A percentile compares a stretch with the other conserved stretches of the same genome.
phyloP scores from a whole-genome alignment of 2,888 invertebrate species.

The Catocala nupta region DNA sequence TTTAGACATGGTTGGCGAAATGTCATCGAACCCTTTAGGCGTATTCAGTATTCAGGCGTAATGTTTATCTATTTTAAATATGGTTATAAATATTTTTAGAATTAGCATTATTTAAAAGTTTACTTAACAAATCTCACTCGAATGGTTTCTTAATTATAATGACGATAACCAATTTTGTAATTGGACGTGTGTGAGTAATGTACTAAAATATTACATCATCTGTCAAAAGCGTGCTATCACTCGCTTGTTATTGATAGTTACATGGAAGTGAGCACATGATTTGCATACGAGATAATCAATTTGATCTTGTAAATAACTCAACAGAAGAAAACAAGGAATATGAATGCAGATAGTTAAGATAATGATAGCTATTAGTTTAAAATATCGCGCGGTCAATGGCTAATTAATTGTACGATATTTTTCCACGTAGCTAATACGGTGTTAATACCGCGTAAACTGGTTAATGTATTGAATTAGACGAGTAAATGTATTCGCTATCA shows the following conservation, averaged over 20 bases:
- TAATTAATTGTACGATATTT: conserved; percentile 25
- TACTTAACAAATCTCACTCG: conserved; percentile 13
- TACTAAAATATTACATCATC: conserved; percentile 46
- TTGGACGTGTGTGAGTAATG: conserved; percentile 38
- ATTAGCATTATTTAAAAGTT: too few species aligned
- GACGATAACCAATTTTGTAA: conserved; percentile 35
- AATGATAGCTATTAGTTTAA: conserved; percentile 21
- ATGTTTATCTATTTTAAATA: too few species aligned
- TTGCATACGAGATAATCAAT: conserved; percentile 48
- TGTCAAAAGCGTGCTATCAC: conserved; percentile 48
- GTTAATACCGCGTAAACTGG: conserved; percentile 10
- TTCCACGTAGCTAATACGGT: conserved; percentile 7
- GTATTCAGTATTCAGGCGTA: too few species aligned
- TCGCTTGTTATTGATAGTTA: conserved; percentile 41
- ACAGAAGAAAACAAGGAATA: conserved; percentile 11
- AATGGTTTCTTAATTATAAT: conserved; percentile 43
- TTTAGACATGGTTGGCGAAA: too few species aligned
- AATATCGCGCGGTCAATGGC: conserved; percentile 10
- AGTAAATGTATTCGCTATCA: conserved; percentile 38
- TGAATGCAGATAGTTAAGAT: conserved; percentile 7
- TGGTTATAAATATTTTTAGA: too few species aligned
- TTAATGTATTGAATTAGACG: conserved; percentile 25
- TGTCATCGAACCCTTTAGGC: too few species aligned
- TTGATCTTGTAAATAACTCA: conserved; percentile 32
- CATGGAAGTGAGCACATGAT: conserved; percentile 39